Percentiles rank a stretch among this genome's conserved stretches.
Evolutionary conservation across 2,113 vertebrate species (phyloP).

Genomic region (Trichomycterus rosablanca): DNA sequence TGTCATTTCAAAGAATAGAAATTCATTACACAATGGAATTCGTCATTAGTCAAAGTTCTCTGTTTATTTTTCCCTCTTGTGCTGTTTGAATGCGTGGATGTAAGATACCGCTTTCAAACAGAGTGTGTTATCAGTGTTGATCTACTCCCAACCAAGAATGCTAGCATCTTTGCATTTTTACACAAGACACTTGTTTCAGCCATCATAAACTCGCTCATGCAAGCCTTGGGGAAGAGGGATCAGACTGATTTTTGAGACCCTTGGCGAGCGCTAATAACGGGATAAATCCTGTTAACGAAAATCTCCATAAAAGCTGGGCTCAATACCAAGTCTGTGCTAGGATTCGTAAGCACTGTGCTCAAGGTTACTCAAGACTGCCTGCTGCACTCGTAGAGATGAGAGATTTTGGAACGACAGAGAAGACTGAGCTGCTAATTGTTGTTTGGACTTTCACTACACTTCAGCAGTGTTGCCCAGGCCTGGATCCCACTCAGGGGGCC

Average conservation of each 20-base stretch:
- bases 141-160: too few relatives aligned
- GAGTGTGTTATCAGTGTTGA: too few relatives aligned
- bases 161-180: background rate
- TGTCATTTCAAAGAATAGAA: too few relatives aligned
- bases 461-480: too few relatives aligned
- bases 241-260: slow-evolving; percentile 32
- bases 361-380: slow-evolving; percentile 19
- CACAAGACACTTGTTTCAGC: slow-evolving; percentile 22
- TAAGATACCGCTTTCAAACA: too few relatives aligned
- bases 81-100: too few relatives aligned
- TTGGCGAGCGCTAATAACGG: slow-evolving; percentile 12
- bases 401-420: background rate
- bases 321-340: background rate
- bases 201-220: slow-evolving; percentile 26
- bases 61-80: too few relatives aligned
- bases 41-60: too few relatives aligned
- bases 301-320: slow-evolving; percentile 18
- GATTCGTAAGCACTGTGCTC: slow-evolving; percentile 12
- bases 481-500: too few relatives aligned
- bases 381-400: too few relatives aligned
- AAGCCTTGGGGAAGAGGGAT: slow-evolving; percentile 29
- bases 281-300: slow-evolving; percentile 34
- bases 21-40: too few relatives aligned
- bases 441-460: too few relatives aligned
- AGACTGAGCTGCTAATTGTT: slow-evolving; percentile 8